These are phyloP conservation scores for Hydropsyche tenuis DNA, from an alignment of 1,140 invertebrate species.

Conservation along the genomic window DNA sequence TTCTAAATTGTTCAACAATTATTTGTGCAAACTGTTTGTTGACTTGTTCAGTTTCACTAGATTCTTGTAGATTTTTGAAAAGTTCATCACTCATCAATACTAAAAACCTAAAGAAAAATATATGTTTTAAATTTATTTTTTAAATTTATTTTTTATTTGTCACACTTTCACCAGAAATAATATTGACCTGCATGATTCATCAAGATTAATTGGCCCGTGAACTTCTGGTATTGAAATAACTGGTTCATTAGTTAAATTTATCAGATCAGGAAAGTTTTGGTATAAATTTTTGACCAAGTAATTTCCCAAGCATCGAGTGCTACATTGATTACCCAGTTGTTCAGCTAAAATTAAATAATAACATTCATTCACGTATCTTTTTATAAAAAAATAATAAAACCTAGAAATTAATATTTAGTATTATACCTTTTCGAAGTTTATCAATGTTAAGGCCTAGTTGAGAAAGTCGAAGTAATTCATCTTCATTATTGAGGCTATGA, in stretches of 20 bases:
- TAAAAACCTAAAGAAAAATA: constrained; percentile 66
- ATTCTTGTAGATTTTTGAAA: constrained; percentile 84
- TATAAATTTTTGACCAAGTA: constrained; percentile 87
- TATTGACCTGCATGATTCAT: constrained; percentile 73
- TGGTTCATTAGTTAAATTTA: constrained; percentile 74
- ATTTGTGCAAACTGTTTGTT: constrained; percentile 82
- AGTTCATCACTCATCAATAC: constrained; percentile 86
- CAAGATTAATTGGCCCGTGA: constrained; percentile 77
- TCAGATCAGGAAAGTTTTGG: constrained; percentile 79
- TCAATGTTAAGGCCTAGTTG: constrained; percentile 74
- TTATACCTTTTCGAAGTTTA: constrained; percentile 67
- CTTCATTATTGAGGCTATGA: constrained; percentile 84
- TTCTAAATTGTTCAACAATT: constrained; percentile 82
- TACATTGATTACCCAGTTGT: constrained; percentile 72
- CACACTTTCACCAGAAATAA: not conserved
- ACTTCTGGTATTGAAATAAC: constrained; percentile 86
- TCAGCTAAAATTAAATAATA: constrained; percentile 12
- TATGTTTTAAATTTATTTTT: not conserved
- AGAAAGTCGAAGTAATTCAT: constrained; percentile 77
- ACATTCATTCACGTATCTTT: not conserved
- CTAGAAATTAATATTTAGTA: too few relatives aligned
- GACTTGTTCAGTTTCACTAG: constrained; percentile 77
- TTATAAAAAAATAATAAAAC: too few relatives aligned
- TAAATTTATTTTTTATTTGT: too few relatives aligned
- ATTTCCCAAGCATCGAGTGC: constrained; percentile 86